Percentiles rank a stretch among this genome's conserved stretches.
Evolutionary conservation across 2,888 invertebrate genomes (phyloP).

Genomic region (Camptogramma bilineatum): DNA sequence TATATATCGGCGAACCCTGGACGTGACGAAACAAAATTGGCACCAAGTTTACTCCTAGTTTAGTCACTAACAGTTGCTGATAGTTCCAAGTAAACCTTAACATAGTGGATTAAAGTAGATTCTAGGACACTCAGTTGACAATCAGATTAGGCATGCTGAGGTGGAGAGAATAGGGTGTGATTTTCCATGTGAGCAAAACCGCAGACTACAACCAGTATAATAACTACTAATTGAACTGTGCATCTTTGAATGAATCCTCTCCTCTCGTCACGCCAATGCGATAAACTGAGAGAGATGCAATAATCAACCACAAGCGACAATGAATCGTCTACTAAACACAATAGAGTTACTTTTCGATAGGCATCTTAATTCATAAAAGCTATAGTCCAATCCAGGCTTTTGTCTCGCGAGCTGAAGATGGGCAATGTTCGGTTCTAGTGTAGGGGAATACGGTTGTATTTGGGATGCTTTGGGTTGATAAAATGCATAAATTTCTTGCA

Average conservation of each 20-base stretch:
- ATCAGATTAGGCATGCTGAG: no score
- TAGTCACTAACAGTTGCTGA: neutral
- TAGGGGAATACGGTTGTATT: constrained; percentile 6
- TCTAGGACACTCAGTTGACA: no score
- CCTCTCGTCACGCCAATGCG: constrained; percentile 5
- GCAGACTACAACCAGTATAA: neutral
- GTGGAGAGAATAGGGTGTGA: no score
- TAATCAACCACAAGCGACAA: constrained; percentile 14
- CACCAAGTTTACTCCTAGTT: constrained; percentile 2
- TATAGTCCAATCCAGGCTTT: constrained; percentile 6
- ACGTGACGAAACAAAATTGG: constrained; percentile 5
- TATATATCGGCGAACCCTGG: no score
- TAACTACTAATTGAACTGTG: neutral
- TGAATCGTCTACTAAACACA: neutral
- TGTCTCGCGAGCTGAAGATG: neutral
- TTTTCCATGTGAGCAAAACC: neutral
- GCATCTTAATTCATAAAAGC: neutral
- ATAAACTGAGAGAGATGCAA: constrained; percentile 25
- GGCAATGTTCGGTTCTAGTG: constrained; percentile 8
- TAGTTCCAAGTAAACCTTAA: neutral
- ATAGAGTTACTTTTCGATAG: constrained; percentile 23
- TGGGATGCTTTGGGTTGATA: neutral
- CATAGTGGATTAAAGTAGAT: no score
- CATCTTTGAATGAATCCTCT: constrained; percentile 24
- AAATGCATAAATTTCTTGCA: constrained; percentile 21